Conservation (phyloP, 2,113 vertebrate genomes). For the Zosterops japonicus region DNA sequence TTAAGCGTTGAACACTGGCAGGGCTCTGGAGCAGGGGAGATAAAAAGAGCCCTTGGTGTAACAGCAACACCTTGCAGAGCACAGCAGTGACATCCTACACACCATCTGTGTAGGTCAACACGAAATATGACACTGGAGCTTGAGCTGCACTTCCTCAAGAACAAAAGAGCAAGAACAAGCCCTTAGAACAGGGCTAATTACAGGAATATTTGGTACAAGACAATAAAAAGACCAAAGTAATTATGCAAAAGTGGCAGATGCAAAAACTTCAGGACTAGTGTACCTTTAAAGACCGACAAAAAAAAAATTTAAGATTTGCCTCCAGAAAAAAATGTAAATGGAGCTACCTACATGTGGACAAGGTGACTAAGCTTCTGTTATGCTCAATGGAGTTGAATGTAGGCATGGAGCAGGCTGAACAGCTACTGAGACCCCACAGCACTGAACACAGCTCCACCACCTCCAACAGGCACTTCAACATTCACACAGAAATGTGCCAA, state of each 20-base stretch:
- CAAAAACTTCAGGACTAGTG: not conserved
- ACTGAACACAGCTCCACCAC: not conserved
- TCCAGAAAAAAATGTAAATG: not conserved
- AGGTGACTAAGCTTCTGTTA: not conserved
- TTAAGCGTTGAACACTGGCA: not conserved
- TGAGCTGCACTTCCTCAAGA: not conserved
- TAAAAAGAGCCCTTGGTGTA: not conserved
- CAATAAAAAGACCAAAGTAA: not conserved
- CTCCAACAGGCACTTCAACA: not conserved
- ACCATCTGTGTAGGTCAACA: not conserved
- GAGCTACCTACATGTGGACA: not conserved
- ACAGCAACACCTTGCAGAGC: accelerated
- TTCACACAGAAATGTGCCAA: no score
- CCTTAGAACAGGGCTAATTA: not conserved
- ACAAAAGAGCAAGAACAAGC: not conserved
- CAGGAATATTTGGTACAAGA: not conserved
- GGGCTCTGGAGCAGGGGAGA: not conserved
- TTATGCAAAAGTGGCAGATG: not conserved
- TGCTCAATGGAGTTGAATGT: not conserved
- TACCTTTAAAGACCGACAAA: not conserved
- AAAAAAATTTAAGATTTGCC: not conserved
- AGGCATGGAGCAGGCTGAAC: accelerated
- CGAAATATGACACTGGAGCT: not conserved
- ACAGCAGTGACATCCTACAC: not conserved
- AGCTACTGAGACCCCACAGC: not conserved